phyloP scores from a whole-genome alignment of 37 sponge, comb jelly and placozoan genomes.

The Ianthella basta region DNA sequence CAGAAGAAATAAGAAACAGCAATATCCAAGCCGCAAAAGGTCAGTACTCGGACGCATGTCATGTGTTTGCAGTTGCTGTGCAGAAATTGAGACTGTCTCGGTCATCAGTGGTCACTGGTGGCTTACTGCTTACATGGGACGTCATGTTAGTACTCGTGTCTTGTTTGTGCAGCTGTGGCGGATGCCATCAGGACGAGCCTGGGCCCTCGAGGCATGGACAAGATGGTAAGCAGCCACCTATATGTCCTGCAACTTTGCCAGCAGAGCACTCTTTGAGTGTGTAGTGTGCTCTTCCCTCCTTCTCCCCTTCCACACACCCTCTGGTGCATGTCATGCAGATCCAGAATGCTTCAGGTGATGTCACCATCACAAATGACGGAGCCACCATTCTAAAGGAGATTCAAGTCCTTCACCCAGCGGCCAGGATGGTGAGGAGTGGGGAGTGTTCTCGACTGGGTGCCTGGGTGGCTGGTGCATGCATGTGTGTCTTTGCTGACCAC shows the following conservation, averaged over 20 bases:
- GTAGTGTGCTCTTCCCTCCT: not conserved
- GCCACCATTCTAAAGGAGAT: constrained; percentile 99
- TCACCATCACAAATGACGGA: constrained; percentile 99
- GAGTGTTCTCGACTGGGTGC: not conserved
- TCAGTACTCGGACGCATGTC: constrained; percentile 14
- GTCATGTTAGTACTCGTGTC: not conserved
- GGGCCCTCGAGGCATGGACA: constrained; percentile 99
- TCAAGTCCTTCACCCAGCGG: constrained; percentile 97
- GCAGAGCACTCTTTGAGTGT: not conserved
- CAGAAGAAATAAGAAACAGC: constrained; percentile 80
- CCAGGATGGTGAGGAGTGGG: constrained; percentile 80
- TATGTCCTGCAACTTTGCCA: no score
- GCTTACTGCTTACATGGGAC: no score
- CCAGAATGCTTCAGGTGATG: constrained; percentile 87
- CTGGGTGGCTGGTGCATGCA: constrained; percentile 2
- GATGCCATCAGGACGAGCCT: constrained; percentile 99
- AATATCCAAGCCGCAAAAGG: constrained; percentile 98
- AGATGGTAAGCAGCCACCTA: constrained; percentile 75
- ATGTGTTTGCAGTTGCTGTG: no score
- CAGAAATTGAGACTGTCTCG: no score
- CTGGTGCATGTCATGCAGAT: constrained; percentile 59
- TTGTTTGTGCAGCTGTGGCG: constrained; percentile 77
- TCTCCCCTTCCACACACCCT: no score
- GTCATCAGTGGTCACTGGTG: no score
- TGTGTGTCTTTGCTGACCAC: no score